Evolutionary conservation across 2,797 vertebrate species (phyloP).

Genomic region (Argyrosomus regius): DNA sequence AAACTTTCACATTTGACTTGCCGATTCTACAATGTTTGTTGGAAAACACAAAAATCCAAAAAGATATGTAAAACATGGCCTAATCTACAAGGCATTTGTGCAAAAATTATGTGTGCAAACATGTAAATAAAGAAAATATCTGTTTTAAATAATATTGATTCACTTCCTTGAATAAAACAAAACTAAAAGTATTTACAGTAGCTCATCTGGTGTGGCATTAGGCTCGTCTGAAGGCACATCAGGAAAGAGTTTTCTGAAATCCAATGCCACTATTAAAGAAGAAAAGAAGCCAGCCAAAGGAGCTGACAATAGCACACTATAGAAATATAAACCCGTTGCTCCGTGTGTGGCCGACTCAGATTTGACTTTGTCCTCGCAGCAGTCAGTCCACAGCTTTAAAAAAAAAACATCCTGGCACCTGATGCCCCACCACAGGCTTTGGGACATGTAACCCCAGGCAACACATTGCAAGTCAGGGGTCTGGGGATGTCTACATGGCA

Average conservation of each 20-base stretch:
- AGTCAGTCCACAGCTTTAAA: constrained; percentile 36
- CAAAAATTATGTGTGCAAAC: constrained; percentile 65
- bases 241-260: constrained; percentile 5
- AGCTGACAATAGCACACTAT: constrained; percentile 18
- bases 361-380: constrained; percentile 34
- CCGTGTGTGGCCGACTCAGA: constrained; percentile 3
- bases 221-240: constrained; percentile 13
- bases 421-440: constrained; percentile 45
- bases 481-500: constrained; percentile 51
- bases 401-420: constrained; percentile 63
- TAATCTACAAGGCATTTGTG: constrained; percentile 43
- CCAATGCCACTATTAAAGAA: constrained; percentile 10
- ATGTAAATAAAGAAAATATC: constrained; percentile 27
- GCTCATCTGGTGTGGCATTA: constrained; percentile 20
- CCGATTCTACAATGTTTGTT: constrained; percentile 32
- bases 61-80: constrained; percentile 35
- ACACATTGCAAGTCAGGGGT: constrained; percentile 38
- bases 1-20: constrained; percentile 1
- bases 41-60: constrained; percentile 7
- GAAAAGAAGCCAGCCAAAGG: not conserved
- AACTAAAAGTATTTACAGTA: constrained; percentile 50
- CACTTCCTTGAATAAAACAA: constrained; percentile 38
- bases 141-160: constrained; percentile 54
- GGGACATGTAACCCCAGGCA: constrained; percentile 52
- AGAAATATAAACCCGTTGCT: constrained; percentile 41